These are phyloP conservation scores for Acanthosoma haemorrhoidale DNA, from an alignment of 2,888 invertebrate genomes.

Conservation along the genomic window DNA sequence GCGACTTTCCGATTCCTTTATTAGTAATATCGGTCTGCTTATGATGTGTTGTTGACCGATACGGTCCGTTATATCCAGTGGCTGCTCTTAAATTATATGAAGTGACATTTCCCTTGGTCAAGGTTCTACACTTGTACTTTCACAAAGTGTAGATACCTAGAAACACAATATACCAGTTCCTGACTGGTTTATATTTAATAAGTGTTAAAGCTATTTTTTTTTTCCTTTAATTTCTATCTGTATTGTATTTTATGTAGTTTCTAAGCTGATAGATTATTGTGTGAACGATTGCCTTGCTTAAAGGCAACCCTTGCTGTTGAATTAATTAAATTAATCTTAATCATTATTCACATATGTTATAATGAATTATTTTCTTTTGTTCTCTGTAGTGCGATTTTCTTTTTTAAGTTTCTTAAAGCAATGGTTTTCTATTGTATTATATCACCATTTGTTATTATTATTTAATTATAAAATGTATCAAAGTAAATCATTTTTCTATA, in stretches of 20 bases:
- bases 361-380: background rate
- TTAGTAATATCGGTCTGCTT: slow-evolving; percentile 36
- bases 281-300: slow-evolving; percentile 11
- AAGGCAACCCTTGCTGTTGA: slow-evolving; percentile 7
- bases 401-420: slow-evolving; percentile 10
- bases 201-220: slow-evolving; percentile 24
- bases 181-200: slow-evolving; percentile 22
- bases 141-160: slow-evolving; percentile 24
- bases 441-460: slow-evolving; percentile 25
- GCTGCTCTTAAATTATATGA: slow-evolving; percentile 32
- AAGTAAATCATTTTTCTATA: slow-evolving; percentile 24
- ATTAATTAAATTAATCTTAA: background rate
- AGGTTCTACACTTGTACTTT: slow-evolving; percentile 27
- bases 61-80: slow-evolving; percentile 35
- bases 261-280: slow-evolving; percentile 29
- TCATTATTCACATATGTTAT: slow-evolving; percentile 27
- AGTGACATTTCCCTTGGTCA: slow-evolving; percentile 26
- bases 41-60: slow-evolving; percentile 41
- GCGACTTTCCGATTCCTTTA: slow-evolving; percentile 29
- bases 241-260: slow-evolving; percentile 23
- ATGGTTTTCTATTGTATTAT: slow-evolving; percentile 26
- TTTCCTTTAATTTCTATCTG: slow-evolving; percentile 19
- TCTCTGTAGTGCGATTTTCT: slow-evolving; percentile 11
- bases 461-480: slow-evolving; percentile 10
- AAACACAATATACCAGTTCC: slow-evolving; percentile 17